Evolutionary conservation across 2,113 vertebrate genomes (phyloP), one percentile per base, ranked within the genome.

Genomic region (Tiliqua scincoides): DNA sequence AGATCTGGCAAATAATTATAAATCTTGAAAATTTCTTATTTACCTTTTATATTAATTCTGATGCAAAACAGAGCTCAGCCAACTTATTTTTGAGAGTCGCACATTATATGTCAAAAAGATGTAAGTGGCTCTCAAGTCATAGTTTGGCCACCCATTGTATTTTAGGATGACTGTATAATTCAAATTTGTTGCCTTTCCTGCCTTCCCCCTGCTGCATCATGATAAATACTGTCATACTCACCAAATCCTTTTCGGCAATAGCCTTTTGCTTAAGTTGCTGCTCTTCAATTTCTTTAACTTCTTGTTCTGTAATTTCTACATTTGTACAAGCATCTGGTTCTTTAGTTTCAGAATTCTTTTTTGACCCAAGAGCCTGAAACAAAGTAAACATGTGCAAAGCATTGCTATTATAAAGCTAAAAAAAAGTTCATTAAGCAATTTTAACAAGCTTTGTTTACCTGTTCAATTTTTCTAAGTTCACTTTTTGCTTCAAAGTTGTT

Each of bases 211-310:
- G 54, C 43, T 48, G 43, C 43, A 48, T 48, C 43, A 48, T 48
- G 43, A 48, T 48, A 48, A 48, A 48, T 48, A 48, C 12, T 52
- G 25, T 65, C n/a, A 4, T 73, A 85, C 95, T 95, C 94, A 99
- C 99, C 94, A 97, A 93, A 93, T 99, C 98, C 95, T 99, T 99
- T 82, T 99, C 97, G 62, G 96, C 27, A n/a, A 97, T 94, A 0
- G 99, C 99, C 87, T 99, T 97, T 92, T 99, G 98, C 43, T 96
- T 97, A 27, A 93, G 95, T 84, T 96, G 97, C 85, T 97, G 96
- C 0, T 97, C 95, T 89, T 97, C 96, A 18, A 93, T 68, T 27
- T 21, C 77, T 48, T 91, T 81, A 79, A 95, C 95, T 87, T 97
- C 95, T 40, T 95, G 86, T 0, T 94, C 94, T 79, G 95, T 82